phyloP scores from a whole-genome alignment of 2,797 vertebrate species.

The Pyrocephalus nanus region DNA sequence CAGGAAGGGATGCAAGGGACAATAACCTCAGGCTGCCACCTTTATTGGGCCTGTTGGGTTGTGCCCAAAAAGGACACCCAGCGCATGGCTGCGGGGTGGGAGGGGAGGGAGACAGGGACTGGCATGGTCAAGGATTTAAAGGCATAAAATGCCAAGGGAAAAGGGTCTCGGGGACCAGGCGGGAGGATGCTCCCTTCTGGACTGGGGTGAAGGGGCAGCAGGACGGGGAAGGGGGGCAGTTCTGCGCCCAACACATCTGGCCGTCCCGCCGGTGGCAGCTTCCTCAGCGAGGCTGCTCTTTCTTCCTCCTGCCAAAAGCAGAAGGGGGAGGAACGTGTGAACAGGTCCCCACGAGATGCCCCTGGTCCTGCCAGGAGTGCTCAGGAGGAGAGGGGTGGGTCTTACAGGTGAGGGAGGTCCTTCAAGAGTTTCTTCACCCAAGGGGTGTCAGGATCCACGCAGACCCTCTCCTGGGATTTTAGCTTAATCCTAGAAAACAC shows the following conservation, averaged over 20 bases:
- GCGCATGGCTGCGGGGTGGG: accelerated
- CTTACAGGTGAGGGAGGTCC: conserved; percentile 25
- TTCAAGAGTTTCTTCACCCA: conserved; percentile 26
- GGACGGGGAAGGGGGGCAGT: not conserved
- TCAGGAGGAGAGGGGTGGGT: accelerated
- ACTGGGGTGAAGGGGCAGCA: accelerated
- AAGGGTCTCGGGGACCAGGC: too few species aligned
- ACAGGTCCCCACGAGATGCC: accelerated
- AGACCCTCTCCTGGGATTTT: not conserved
- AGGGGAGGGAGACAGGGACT: not conserved
- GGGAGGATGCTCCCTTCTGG: accelerated
- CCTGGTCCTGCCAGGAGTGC: accelerated
- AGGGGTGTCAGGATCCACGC: not conserved
- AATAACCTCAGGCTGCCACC: accelerated
- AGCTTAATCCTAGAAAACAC: conserved; percentile 42
- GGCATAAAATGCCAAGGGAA: accelerated
- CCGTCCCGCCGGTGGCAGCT: accelerated
- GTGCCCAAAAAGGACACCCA: accelerated
- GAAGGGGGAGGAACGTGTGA: not conserved
- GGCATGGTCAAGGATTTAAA: not conserved
- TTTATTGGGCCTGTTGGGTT: not conserved
- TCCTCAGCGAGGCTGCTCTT: not conserved
- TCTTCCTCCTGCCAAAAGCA: conserved; percentile 56
- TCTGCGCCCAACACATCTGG: not conserved
- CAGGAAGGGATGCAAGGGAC: accelerated